phyloP scores from a whole-genome alignment of 2,113 vertebrate genomes.

The Clarias macrocephalus region DNA sequence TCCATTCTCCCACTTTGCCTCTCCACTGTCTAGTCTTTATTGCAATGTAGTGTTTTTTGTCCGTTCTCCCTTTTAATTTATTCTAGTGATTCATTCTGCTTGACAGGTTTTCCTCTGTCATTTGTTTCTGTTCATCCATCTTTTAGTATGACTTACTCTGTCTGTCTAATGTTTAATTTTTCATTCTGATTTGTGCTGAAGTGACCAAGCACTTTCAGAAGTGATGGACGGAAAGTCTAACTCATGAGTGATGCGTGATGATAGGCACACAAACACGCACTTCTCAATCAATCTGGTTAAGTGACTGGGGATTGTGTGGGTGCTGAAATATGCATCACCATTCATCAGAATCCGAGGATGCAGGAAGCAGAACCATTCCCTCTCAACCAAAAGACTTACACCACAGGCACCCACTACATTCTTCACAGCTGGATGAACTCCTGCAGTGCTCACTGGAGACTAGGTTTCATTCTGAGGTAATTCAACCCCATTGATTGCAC shows the following conservation, averaged over 20 bases:
- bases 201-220: background rate
- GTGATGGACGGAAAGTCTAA: conserved; percentile 6
- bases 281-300: conserved; percentile 13
- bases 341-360: conserved; percentile 15
- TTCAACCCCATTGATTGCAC: conserved; percentile 21
- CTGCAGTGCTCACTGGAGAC: conserved; percentile 15
- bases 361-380: conserved; percentile 11
- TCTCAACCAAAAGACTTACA: background rate
- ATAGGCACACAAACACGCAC: conserved; percentile 7
- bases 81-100: background rate
- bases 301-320: conserved; percentile 4
- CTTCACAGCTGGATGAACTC: conserved; percentile 22
- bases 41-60: background rate
- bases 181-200: background rate
- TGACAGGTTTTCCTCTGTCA: background rate
- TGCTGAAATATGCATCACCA: conserved; percentile 11
- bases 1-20: background rate
- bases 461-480: conserved; percentile 23
- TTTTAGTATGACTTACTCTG: background rate
- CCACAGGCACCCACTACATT: conserved; percentile 4
- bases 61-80: background rate
- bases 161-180: background rate
- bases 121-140: conserved; percentile 5
- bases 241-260: conserved; percentile 3
- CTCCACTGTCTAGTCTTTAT: background rate